These are phyloP conservation scores for Papilio glaucus DNA, from an alignment of 1,140 invertebrate genomes.

Conservation along the genomic window DNA sequence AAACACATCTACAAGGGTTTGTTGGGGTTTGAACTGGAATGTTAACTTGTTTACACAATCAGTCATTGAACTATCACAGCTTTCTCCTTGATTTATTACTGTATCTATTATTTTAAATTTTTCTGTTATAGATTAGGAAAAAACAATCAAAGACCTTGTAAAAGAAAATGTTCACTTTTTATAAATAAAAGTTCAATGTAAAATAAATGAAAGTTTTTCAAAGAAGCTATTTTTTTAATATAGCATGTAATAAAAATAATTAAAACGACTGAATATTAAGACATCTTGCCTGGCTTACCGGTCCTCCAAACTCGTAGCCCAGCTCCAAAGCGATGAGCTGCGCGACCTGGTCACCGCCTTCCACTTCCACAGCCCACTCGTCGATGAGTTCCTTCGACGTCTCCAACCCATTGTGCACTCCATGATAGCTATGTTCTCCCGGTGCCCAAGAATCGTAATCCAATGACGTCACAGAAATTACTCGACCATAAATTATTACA, in stretches of 20 bases:
- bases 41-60: too few relatives aligned
- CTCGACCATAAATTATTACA: constrained; percentile 36
- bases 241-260: too few relatives aligned
- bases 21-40: too few relatives aligned
- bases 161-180: too few relatives aligned
- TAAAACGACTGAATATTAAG: not conserved
- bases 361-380: constrained; percentile 85
- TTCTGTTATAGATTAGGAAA: too few relatives aligned
- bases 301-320: constrained; percentile 81
- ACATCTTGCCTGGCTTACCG: constrained; percentile 68
- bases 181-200: too few relatives aligned
- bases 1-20: too few relatives aligned
- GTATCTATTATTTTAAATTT: too few relatives aligned
- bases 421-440: constrained; percentile 59
- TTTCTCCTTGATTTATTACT: too few relatives aligned
- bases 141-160: too few relatives aligned
- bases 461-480: constrained; percentile 41
- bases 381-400: constrained; percentile 73
- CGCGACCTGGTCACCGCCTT: constrained; percentile 81
- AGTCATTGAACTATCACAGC: too few relatives aligned
- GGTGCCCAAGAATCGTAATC: constrained; percentile 49
- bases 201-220: too few relatives aligned
- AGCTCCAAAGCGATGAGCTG: constrained; percentile 82
- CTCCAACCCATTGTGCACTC: constrained; percentile 68
- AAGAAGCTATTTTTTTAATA: not conserved